phyloP scores from a whole-genome alignment of 2,797 vertebrate species.

The Kryptolebias ocellatus region DNA sequence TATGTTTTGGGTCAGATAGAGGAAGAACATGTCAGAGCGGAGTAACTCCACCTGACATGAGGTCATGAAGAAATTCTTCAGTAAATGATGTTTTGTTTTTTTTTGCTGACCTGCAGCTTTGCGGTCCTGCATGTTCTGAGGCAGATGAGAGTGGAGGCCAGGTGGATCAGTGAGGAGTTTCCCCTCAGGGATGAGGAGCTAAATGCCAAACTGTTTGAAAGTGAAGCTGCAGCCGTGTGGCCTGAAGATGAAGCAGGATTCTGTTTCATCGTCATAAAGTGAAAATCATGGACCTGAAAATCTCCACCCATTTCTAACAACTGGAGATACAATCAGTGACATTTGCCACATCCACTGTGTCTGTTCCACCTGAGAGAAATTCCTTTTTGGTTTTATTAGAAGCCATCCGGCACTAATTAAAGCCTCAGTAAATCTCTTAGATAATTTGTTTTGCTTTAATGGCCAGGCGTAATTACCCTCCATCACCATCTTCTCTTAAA shows the following conservation, averaged over 20 bases:
- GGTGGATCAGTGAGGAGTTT: slow-evolving; percentile 25
- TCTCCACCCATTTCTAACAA: background rate
- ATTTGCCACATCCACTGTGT: background rate
- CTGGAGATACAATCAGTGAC: slow-evolving; percentile 16
- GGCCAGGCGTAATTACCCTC: background rate
- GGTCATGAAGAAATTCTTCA: slow-evolving; percentile 13
- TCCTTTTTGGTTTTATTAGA: background rate
- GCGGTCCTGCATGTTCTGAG: background rate
- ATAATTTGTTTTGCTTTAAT: too few relatives aligned
- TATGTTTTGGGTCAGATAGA: background rate
- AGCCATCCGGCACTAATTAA: slow-evolving; percentile 13
- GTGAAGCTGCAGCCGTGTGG: slow-evolving; percentile 7
- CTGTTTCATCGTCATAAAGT: background rate
- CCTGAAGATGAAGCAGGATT: slow-evolving; percentile 1
- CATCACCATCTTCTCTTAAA: background rate
- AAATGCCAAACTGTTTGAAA: slow-evolving; percentile 28
- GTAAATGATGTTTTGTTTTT: slow-evolving; percentile 1
- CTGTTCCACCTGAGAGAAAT: slow-evolving; percentile 1
- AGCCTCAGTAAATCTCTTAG: background rate
- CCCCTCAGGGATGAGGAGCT: slow-evolving; percentile 23
- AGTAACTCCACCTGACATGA: background rate
- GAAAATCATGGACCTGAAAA: slow-evolving; percentile 8
- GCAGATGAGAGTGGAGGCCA: slow-evolving; percentile 32
- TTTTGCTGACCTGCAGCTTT: slow-evolving; percentile 9
- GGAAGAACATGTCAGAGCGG: background rate